These are phyloP conservation scores for Aphidius gifuensis DNA, from an alignment of 1,140 invertebrate genomes.

Conservation along the genomic window DNA sequence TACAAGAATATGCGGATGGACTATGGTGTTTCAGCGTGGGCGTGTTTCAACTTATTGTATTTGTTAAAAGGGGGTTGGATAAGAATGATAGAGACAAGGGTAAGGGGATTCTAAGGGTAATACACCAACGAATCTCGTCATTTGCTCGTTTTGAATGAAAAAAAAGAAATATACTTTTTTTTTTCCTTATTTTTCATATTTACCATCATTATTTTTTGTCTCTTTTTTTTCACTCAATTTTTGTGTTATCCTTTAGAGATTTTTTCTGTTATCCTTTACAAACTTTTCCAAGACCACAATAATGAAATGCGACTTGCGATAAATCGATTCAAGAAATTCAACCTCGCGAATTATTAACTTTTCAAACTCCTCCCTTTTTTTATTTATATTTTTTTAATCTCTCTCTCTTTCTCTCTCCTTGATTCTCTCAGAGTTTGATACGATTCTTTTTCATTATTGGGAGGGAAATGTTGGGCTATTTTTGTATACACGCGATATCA, in stretches of 20 bases:
- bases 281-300: no score
- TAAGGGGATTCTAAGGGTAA: not conserved
- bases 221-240: not conserved
- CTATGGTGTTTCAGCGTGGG: constrained; percentile 27
- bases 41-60: constrained; percentile 24
- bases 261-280: no score
- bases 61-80: constrained; percentile 16
- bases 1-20: constrained; percentile 35
- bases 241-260: not conserved
- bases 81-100: not conserved
- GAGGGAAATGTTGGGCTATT: constrained; percentile 8
- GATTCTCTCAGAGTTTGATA: no score
- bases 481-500: constrained; percentile 16
- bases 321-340: constrained; percentile 23
- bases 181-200: not conserved
- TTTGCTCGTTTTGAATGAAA: not conserved
- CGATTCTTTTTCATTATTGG: not conserved
- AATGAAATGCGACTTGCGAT: constrained; percentile 1
- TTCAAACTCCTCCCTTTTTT: constrained; percentile 1
- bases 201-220: not conserved
- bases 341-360: constrained; percentile 21
- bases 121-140: not conserved
- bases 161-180: not conserved
- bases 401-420: no score
- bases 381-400: no score